Percentiles rank a stretch among this genome's conserved stretches.
Evolutionary conservation across 2,113 vertebrate genomes (phyloP).

Genomic region (Pteronura brasiliensis): DNA sequence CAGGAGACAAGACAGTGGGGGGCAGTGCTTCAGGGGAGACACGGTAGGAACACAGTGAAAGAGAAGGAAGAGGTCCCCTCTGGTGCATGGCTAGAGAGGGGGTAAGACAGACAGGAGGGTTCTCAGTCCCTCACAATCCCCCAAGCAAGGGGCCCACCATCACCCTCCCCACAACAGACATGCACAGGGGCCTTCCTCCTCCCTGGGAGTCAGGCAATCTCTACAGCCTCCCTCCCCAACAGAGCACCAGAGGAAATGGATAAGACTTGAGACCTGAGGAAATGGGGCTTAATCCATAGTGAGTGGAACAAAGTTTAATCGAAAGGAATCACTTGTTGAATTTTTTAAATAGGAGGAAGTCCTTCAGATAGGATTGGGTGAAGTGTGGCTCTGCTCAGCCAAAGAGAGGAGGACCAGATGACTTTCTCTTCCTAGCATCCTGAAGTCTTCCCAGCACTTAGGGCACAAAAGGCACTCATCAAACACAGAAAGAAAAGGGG

Average conservation of each 20-base stretch:
- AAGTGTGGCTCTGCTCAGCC: background rate
- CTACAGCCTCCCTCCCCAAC: too few relatives aligned
- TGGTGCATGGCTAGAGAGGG: background rate
- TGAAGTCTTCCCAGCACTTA: background rate
- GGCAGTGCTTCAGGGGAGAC: background rate
- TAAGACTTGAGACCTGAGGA: background rate
- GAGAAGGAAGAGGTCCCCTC: background rate
- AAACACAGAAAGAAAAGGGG: background rate
- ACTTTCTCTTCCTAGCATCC: background rate
- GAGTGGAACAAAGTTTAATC: background rate
- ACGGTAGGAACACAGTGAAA: background rate
- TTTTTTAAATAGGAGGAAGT: background rate
- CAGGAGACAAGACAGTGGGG: background rate
- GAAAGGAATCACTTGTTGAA: background rate
- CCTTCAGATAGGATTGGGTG: background rate
- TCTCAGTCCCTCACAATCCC: too few relatives aligned
- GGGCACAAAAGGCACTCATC: background rate
- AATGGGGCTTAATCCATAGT: background rate
- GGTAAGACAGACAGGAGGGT: background rate
- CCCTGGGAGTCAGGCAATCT: background rate
- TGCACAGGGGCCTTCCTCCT: background rate
- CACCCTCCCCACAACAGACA: background rate
- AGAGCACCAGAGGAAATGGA: background rate
- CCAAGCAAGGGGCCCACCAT: background rate
- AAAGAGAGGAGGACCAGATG: background rate